Conservation (phyloP, 2,113 vertebrate species). For the Platysternon megacephalum region DNA sequence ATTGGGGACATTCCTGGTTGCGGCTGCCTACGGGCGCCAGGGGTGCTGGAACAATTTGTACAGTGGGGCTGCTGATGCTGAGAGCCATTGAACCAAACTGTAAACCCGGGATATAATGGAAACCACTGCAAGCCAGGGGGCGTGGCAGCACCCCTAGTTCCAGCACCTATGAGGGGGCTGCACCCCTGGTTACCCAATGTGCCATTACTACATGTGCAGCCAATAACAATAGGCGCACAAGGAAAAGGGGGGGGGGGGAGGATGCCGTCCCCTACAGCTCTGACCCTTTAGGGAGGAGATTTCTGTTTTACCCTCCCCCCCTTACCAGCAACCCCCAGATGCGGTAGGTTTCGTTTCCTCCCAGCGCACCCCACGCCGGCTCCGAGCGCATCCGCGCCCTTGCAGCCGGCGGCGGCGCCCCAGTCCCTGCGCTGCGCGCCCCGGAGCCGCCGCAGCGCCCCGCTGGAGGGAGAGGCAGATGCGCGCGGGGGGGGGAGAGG, state of each 20-base stretch:
- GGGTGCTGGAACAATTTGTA: no score
- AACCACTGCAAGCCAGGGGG: no score
- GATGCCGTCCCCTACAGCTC: not conserved
- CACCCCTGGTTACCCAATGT: not conserved
- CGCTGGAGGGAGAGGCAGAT: not conserved
- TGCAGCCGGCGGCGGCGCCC: no score
- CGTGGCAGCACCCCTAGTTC: no score
- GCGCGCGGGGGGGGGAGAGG: not conserved
- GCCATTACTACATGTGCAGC: not conserved
- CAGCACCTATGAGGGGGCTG: not conserved
- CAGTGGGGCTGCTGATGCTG: no score
- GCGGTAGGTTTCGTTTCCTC: not conserved
- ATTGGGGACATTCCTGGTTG: not conserved
- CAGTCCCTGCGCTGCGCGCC: no score
- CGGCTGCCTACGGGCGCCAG: not conserved
- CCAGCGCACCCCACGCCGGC: not conserved
- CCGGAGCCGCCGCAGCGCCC: no score
- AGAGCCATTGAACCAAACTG: no score
- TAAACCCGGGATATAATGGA: no score
- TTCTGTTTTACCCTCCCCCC: not conserved
- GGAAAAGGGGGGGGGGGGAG: not conserved
- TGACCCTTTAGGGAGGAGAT: not conserved
- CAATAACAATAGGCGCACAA: not conserved
- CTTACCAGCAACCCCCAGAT: not conserved
- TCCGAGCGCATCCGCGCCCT: not conserved